Evolutionary conservation across 2,797 vertebrate genomes (phyloP).

Genomic region (Lithobates pipiens): DNA sequence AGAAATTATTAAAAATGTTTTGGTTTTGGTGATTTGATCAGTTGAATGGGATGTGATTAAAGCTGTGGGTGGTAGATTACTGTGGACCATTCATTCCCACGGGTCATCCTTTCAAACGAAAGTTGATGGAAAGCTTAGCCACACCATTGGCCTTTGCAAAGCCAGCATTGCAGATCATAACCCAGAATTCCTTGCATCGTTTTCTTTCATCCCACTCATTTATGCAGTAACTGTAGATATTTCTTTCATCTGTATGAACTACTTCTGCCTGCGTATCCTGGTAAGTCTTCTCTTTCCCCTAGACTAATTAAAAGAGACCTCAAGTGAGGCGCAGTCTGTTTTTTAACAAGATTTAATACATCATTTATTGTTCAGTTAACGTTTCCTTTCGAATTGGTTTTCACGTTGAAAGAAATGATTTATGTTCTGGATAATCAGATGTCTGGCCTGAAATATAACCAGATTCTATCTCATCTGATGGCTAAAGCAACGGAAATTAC

Average conservation of each 20-base stretch:
- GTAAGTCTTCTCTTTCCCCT: neutral
- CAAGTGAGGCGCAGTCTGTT: constrained; percentile 35
- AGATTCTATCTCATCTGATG: constrained; percentile 52
- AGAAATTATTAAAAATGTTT: too few relatives aligned
- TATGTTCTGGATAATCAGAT: constrained; percentile 54
- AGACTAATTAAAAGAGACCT: constrained; percentile 48
- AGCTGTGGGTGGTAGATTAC: too few relatives aligned
- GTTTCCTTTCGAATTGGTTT: constrained; percentile 51
- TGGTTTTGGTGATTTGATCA: too few relatives aligned
- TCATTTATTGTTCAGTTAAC: constrained; percentile 58
- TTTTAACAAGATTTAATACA: constrained; percentile 55
- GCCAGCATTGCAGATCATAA: too few relatives aligned
- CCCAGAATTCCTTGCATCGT: too few relatives aligned
- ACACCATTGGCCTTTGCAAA: too few relatives aligned
- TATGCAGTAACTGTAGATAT: neutral
- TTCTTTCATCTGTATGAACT: constrained; percentile 25
- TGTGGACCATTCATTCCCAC: too few relatives aligned
- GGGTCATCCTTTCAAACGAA: too few relatives aligned
- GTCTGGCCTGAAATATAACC: constrained; percentile 54
- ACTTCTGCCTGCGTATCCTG: neutral
- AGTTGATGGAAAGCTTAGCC: too few relatives aligned
- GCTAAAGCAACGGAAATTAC: constrained; percentile 42
- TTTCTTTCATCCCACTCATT: neutral
- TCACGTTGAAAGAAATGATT: constrained; percentile 58
- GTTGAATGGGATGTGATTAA: too few relatives aligned